Base-by-base conservation (phyloP, 1,140 invertebrate species). In the Heliconius himera region DNA sequence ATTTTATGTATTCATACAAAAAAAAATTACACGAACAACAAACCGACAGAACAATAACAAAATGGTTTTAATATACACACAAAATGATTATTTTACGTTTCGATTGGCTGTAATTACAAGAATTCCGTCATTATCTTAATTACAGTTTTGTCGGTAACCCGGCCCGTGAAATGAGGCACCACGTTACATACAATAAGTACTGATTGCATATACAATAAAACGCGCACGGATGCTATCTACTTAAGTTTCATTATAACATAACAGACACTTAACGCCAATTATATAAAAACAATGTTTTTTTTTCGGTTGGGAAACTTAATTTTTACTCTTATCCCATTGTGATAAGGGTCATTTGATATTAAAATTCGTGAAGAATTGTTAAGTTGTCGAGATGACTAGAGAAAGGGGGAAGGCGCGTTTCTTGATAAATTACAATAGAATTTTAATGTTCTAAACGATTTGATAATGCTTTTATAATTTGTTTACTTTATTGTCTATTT, bases 261-360 rank as follows among this genome's bases (percentile, higher is more conserved):
- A 93, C 91, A 92, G 89, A 90, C 90, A 92, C 85, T 94, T 94
- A 94, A 89, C 91, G 85, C 87, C 89, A 94, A 94, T 94, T 94
- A 94, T 87, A 81, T 73, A 75, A 71, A 60, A 83, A 84, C 76
- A 90, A 70, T 56, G 77, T 72, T 38, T 36, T 8, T 46, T 77
- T 75, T 84, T 70, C 78, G 11, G n/a, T 1, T 72, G 11, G 41
- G 73, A 74, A 76, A 72, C 72, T 75, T 70, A 66, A 75, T 13
- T 26, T 0, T 73, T 1, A 20, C 1, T 9, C 33, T 36, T 71
- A 71, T 36, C 22, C 29, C 8, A 2, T 71, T 36, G 0, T 8
- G 88, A 84, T 72, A 79, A 72, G 22, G 26, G 56, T 66, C 11
- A 26, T 77, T 73, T 66, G 26, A 20, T 18, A 18, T 22, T 9